Base-by-base conservation (phyloP, 2,113 vertebrate genomes). In the Nicator chloris region DNA sequence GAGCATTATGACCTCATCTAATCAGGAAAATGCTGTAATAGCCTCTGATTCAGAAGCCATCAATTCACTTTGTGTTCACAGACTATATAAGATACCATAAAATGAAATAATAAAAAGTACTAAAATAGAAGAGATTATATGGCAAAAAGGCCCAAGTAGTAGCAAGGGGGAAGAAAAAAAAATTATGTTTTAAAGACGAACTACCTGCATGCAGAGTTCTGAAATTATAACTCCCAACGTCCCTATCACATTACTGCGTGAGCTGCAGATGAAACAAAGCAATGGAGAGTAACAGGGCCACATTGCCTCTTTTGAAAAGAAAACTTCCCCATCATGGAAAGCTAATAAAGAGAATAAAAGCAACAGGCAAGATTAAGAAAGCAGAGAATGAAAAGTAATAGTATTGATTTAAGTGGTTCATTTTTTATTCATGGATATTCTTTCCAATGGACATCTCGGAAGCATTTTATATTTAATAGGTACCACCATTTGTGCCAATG, bases 381-480 rank as follows among this genome's bases (percentile, higher is more conserved):
- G 44, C 51, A 79, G 33, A 78, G 33, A 87, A 92, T 59, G 40
- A 84, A 84, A 78, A 92, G 83, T 70, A 91, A 75, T 31, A 78
- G 57, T 37, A 89, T 79, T 2, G 30, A 92, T 78, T 84, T 65
- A 66, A 88, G 56, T 23, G 20, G 30, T 63, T 85, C 11, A 84
- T 93, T 83, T 86, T 92, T 92, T 93, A 93, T 92, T 92, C 6
- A 86, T 83, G 57, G 47, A 33, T 63, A 82, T 82, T 59, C 44
- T 79, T 94, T 88, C 42, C 64, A 90, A 12, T 49, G 45, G 45
- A 15, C 63, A 83, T 35, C 42, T 50, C 6, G 70, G 80, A 86
- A 90, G 42, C 8, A 39, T 88, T 90, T 93, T 51, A 70, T 40
- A 51, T 35, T 80, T 81, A 92, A 84, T 23, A 93, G 42, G 35